Percentiles rank a stretch among this genome's conserved stretches.
Evolutionary conservation across 2,113 vertebrate genomes (phyloP).

Genomic region (Oncorhynchus kisutch): DNA sequence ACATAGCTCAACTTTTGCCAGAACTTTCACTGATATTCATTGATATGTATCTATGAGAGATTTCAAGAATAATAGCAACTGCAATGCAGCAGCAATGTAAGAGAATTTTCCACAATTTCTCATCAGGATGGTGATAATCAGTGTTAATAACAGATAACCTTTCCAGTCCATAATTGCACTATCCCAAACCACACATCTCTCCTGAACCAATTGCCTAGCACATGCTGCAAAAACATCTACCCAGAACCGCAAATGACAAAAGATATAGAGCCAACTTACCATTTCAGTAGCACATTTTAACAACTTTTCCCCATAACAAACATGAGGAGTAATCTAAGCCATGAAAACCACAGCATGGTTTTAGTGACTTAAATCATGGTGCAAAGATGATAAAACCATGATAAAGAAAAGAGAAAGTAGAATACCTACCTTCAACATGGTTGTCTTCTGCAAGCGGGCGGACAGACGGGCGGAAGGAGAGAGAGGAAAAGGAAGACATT

Average conservation of each 20-base stretch:
- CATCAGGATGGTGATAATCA: no score
- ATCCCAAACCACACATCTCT: no score
- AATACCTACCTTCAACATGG: constrained; percentile 96
- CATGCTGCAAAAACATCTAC: constrained; percentile 4
- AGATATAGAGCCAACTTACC: constrained; percentile 51
- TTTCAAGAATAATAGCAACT: no score
- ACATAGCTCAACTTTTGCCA: no score
- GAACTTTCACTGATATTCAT: no score
- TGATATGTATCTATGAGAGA: no score
- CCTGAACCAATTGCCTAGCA: not conserved
- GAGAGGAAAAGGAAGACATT: constrained; percentile 94
- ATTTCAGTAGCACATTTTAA: constrained; percentile 17
- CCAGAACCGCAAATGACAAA: not conserved
- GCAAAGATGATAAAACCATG: constrained; percentile 10
- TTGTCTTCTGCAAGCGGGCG: constrained; percentile 92
- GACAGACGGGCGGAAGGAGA: constrained; percentile 90
- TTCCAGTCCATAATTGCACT: no score
- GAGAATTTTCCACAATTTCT: no score
- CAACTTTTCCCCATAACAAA: not conserved
- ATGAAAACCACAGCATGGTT: not conserved
- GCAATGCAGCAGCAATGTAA: no score
- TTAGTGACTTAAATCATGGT: not conserved
- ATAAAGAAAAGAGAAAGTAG: constrained; percentile 68
- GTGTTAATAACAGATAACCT: no score
- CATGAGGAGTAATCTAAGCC: not conserved